phyloP scores from a whole-genome alignment of 2,888 invertebrate genomes.

The Synergus umbraculus region DNA sequence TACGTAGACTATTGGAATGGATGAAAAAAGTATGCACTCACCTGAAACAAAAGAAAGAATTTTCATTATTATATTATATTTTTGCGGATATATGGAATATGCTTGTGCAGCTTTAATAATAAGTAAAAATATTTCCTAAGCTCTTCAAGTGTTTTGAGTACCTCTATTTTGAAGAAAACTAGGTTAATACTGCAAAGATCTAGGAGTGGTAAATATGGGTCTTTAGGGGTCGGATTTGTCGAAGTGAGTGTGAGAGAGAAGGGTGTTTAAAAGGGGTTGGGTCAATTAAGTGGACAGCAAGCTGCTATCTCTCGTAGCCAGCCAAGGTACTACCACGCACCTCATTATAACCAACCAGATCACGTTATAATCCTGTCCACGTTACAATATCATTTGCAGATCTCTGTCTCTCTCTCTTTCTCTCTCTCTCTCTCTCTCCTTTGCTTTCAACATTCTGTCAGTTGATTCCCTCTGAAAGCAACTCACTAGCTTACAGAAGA shows the following conservation, averaged over 20 bases:
- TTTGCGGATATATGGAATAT: too few species aligned
- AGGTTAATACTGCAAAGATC: conserved; percentile 12
- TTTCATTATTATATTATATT: background rate
- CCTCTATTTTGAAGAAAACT: background rate
- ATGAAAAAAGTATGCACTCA: background rate
- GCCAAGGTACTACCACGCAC: conserved; percentile 69
- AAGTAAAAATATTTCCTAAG: background rate
- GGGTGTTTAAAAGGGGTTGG: conserved; percentile 34
- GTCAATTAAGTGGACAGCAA: conserved; percentile 71
- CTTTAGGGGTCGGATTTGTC: conserved; percentile 27
- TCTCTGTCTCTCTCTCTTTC: conserved; percentile 38
- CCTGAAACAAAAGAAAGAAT: background rate
- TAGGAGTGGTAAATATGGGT: conserved; percentile 47
- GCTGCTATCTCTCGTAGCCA: conserved; percentile 71
- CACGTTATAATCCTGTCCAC: conserved; percentile 68
- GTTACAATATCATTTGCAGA: conserved; percentile 70
- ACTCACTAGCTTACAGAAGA: conserved; percentile 58
- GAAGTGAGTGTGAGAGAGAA: conserved; percentile 43
- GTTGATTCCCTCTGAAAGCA: background rate
- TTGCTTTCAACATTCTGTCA: conserved; percentile 22
- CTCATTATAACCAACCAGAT: conserved; percentile 71
- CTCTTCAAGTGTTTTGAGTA: background rate
- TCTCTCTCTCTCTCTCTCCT: conserved; percentile 48
- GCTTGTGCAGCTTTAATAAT: too few species aligned
- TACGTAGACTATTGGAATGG: background rate